Base-by-base conservation (phyloP, 1,140 invertebrate genomes). In the Zaprionus ghesquierei region DNA sequence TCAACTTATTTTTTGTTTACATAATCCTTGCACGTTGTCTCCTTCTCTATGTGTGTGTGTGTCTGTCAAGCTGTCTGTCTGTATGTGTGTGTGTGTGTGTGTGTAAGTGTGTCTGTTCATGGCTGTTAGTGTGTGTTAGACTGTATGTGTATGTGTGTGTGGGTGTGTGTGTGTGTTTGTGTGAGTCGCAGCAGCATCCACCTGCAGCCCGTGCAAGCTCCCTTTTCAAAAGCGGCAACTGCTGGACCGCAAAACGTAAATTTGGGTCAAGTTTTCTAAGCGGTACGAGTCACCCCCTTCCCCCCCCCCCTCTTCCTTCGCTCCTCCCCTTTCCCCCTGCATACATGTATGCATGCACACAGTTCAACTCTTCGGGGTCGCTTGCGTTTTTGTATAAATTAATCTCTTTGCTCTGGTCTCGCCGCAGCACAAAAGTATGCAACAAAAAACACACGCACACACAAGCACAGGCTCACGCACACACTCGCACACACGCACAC, bases 11-110 rank as follows among this genome's bases (percentile, higher is more conserved):
- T 80, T 80, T 90, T 89, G 81, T 89, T 89, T 89, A 90, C 81
- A 89, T 89, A 89, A 89, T 89, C 85, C 81, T 81, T 86, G 53
- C 77, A 89, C 81, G 75, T 78, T 89, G 81, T 86, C 75, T 87
- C 51, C 44, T 1, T 27, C 35, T 49, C 27, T 20, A 12, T 71
- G 25, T 33, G 20, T 33, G n/a, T 51, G 20, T 50, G 38, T 62
- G 20, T 33, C 13, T 49, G 18, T 64, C 12, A 25, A 2, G n/a
- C n/a, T 68, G 25, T 23, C 8, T 66, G 1, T 50, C 9, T 69
- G 9, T 54, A 9, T 44, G 15, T 25, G 18, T 22, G 25, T 31
- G 44, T 51, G 10, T 59, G 22, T 41, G 31, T 31, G 23, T 60
- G 27, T 46, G 18, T 54, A 12, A 38, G 56, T 69, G 33, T 31